phyloP scores from a whole-genome alignment of 1,140 invertebrate species.

The Matsumurasca onukii region DNA sequence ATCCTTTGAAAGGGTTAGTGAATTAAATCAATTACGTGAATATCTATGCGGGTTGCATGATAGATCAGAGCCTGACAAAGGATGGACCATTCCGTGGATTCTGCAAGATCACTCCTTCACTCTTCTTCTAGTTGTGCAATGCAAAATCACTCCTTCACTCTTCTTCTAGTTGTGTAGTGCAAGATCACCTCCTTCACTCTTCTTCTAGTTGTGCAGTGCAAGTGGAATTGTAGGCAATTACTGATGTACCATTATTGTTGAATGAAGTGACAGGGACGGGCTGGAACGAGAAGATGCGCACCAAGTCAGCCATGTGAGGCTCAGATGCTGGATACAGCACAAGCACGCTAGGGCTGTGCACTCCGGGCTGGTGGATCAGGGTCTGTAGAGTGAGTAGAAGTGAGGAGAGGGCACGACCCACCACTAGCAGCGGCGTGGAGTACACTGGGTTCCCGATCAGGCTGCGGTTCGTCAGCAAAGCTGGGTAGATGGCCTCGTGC shows the following conservation, averaged over 20 bases:
- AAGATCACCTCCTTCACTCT: too few species aligned
- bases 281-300: slow-evolving; percentile 24
- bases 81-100: too few species aligned
- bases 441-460: slow-evolving; percentile 50
- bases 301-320: slow-evolving; percentile 41
- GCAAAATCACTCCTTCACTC: too few species aligned
- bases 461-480: slow-evolving; percentile 49
- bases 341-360: slow-evolving; percentile 46
- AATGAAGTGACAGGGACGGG: slow-evolving; percentile 9
- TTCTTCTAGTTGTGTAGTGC: too few species aligned
- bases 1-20: too few species aligned
- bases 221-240: too few species aligned
- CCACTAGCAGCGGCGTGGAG: slow-evolving; percentile 51
- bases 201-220: too few species aligned
- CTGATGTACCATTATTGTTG: slow-evolving; percentile 26
- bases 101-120: too few species aligned
- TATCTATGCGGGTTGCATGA: too few species aligned
- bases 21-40: too few species aligned
- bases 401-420: slow-evolving; percentile 49
- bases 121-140: too few species aligned
- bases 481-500: slow-evolving; percentile 50
- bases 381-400: slow-evolving; percentile 53
- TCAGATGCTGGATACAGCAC: slow-evolving; percentile 41
- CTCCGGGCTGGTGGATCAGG: slow-evolving; percentile 53
- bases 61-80: too few species aligned